A percentile compares a stretch with the other conserved stretches of the same genome.
phyloP scores from a whole-genome alignment of 1,140 invertebrate species.

The Plutomurus gul region DNA sequence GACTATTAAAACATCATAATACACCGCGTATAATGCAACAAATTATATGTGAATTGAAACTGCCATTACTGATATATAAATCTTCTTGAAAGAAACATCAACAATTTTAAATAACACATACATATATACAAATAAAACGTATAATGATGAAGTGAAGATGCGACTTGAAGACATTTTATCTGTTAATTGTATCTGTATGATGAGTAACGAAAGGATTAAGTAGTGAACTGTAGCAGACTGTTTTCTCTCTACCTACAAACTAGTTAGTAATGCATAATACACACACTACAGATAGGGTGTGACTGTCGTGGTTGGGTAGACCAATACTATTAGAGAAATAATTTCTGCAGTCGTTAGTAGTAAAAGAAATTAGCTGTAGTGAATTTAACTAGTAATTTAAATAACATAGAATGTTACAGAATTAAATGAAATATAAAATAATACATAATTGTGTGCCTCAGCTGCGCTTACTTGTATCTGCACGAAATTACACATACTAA shows the following conservation, averaged over 20 bases:
- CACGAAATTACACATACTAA: background rate
- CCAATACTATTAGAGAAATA: no score
- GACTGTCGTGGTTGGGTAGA: no score
- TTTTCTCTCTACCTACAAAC: no score
- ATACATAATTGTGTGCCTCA: constrained; percentile 20
- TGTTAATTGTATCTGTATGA: no score
- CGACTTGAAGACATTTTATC: no score
- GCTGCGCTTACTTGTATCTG: constrained; percentile 9
- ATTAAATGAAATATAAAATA: background rate
- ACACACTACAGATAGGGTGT: no score
- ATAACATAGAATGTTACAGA: background rate
- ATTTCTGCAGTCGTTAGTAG: no score
- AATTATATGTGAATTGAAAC: constrained; percentile 2
- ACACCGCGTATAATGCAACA: background rate
- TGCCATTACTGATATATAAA: constrained; percentile 19
- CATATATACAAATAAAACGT: background rate
- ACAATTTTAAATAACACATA: background rate
- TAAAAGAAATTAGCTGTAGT: background rate
- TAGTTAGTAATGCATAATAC: no score
- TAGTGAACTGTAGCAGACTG: no score
- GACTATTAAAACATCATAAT: background rate
- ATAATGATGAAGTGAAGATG: background rate
- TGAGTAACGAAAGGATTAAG: no score
- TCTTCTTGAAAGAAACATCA: background rate
- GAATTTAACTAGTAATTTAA: background rate